A percentile compares a stretch with the other conserved stretches of the same genome.
These are phyloP conservation scores for Melolontha melolontha DNA, from an alignment of 2,888 invertebrate genomes.

Conservation along the genomic window DNA sequence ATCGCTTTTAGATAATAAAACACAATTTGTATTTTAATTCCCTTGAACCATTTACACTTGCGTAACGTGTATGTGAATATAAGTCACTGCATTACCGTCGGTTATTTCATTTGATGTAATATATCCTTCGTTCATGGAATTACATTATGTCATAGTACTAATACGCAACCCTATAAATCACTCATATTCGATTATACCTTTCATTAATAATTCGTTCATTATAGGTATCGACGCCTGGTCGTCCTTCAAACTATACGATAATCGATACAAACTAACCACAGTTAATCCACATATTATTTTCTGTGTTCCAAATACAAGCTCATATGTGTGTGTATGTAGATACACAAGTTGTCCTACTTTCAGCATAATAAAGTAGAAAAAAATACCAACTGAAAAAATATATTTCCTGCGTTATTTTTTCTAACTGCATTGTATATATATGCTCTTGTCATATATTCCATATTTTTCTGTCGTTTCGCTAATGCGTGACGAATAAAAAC, in stretches of 20 bases:
- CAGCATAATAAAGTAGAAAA: background rate
- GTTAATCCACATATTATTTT: slow-evolving; percentile 25
- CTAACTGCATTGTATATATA: background rate
- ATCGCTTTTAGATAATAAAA: too few relatives aligned
- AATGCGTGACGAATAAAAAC: too few relatives aligned
- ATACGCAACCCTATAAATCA: slow-evolving; percentile 7
- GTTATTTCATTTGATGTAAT: too few relatives aligned
- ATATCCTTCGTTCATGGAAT: too few relatives aligned
- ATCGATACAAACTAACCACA: slow-evolving; percentile 34
- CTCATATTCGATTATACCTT: slow-evolving; percentile 16
- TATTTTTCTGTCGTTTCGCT: background rate
- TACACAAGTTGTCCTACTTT: slow-evolving; percentile 13
- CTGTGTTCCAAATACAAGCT: slow-evolving; percentile 5
- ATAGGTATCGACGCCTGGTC: slow-evolving; percentile 12
- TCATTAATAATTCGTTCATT: slow-evolving; percentile 26
- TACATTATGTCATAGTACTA: background rate
- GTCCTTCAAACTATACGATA: slow-evolving; percentile 22
- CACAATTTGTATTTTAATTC: too few relatives aligned
- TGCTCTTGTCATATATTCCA: background rate
- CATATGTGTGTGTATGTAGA: background rate
- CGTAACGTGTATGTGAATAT: too few relatives aligned
- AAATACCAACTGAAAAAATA: background rate
- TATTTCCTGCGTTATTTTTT: background rate
- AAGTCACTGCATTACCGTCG: too few relatives aligned
- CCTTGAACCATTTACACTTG: too few relatives aligned